Percentiles rank a stretch among this genome's conserved stretches.
phyloP scores from a whole-genome alignment of 2,888 invertebrate species.

The Empis stercorea region DNA sequence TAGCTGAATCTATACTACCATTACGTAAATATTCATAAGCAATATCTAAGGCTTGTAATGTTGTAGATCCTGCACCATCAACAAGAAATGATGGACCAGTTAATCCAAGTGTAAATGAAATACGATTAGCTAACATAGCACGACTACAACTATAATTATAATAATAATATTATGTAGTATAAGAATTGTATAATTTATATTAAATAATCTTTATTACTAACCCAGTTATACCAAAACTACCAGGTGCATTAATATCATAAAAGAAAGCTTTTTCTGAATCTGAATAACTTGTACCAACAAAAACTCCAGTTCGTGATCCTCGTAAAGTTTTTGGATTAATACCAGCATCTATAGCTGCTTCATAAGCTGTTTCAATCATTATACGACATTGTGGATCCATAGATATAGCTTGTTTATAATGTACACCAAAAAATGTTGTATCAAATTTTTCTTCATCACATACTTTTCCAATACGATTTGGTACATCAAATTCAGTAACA shows the following conservation, averaged over 20 bases:
- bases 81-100: conserved; percentile 62
- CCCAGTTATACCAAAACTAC: conserved; percentile 23
- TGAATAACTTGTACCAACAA: conserved; percentile 51
- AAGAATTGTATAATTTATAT: neutral
- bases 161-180: neutral
- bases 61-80: conserved; percentile 72
- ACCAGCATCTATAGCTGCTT: conserved; percentile 58
- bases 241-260: conserved; percentile 41
- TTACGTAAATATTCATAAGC: conserved; percentile 57
- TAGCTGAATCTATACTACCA: conserved; percentile 61
- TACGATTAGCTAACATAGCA: conserved; percentile 76
- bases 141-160: conserved; percentile 51
- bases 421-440: conserved; percentile 55
- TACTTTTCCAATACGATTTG: conserved; percentile 53
- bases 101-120: conserved; percentile 72
- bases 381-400: conserved; percentile 64
- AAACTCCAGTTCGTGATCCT: conserved; percentile 51
- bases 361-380: conserved; percentile 57
- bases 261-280: conserved; percentile 54
- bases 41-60: conserved; percentile 66
- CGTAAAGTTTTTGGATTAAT: conserved; percentile 46
- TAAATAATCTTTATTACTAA: conserved; percentile 7
- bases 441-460: conserved; percentile 55
- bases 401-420: conserved; percentile 52
- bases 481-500: conserved; percentile 44